Evolutionary conservation across 2,888 invertebrate species (phyloP).

Genomic region (Philonicus albiceps): DNA sequence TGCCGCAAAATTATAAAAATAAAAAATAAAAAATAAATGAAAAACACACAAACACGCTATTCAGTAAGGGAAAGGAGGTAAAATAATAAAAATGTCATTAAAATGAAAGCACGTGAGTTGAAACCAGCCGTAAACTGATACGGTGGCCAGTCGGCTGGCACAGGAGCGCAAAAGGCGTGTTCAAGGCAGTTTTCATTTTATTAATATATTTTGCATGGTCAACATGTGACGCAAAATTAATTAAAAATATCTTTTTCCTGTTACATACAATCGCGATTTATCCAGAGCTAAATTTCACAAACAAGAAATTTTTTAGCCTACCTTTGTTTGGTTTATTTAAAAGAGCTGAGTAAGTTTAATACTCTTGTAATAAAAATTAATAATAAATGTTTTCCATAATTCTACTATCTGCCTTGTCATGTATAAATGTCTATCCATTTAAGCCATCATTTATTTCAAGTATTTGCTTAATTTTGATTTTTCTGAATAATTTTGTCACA

Average conservation of each 20-base stretch:
- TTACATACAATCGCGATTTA: neutral
- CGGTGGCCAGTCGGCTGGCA: neutral
- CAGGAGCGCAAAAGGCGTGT: neutral
- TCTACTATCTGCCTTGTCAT: too few species aligned
- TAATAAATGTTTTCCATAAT: too few species aligned
- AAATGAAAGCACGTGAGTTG: neutral
- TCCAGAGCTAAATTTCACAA: neutral
- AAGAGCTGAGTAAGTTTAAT: neutral
- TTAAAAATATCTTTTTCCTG: neutral
- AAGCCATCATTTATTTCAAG: too few species aligned
- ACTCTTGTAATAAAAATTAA: too few species aligned
- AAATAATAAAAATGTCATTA: neutral
- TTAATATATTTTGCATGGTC: neutral
- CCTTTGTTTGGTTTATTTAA: neutral
- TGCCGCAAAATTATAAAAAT: neutral
- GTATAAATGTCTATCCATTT: too few species aligned
- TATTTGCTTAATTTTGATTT: too few species aligned
- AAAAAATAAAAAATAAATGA: neutral
- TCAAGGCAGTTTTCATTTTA: neutral
- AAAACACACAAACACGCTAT: neutral
- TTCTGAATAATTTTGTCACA: too few species aligned
- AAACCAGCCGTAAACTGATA: neutral
- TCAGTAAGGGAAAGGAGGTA: neutral
- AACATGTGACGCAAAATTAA: neutral
- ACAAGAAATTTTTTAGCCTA: neutral